Evolutionary conservation across 92 coral and sea anemone genomes (phyloP).

Genomic region (Phenganax marumi): DNA sequence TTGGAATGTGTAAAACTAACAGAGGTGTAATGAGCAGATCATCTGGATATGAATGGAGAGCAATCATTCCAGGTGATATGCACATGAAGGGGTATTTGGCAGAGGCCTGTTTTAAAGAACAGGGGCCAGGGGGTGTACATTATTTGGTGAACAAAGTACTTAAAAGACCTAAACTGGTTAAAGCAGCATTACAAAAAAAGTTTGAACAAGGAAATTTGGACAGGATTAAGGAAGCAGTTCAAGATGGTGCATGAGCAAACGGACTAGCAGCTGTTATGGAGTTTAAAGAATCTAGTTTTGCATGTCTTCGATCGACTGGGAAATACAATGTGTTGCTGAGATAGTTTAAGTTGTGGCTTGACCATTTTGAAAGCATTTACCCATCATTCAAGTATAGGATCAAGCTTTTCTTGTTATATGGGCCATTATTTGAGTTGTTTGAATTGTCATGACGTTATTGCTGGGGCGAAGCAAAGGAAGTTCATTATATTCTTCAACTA

Average conservation of each 20-base stretch:
- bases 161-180: slow-evolving; percentile 33
- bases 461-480: slow-evolving; percentile 29
- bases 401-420: slow-evolving; percentile 29
- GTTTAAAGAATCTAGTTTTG: slow-evolving; percentile 30
- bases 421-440: slow-evolving; percentile 39
- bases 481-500: slow-evolving; percentile 8
- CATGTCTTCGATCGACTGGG: slow-evolving; percentile 17
- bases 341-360: slow-evolving; percentile 31
- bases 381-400: slow-evolving; percentile 14
- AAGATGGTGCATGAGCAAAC: slow-evolving; percentile 39
- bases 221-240: slow-evolving; percentile 45
- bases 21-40: slow-evolving; percentile 38
- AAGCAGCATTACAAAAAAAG: slow-evolving; percentile 41
- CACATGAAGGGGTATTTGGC: slow-evolving; percentile 44
- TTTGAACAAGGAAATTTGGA: slow-evolving; percentile 34
- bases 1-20: slow-evolving; percentile 35
- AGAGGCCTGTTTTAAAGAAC: slow-evolving; percentile 47
- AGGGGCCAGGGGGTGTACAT: slow-evolving; percentile 45
- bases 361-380: neutral
- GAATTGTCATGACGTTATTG: too few relatives aligned
- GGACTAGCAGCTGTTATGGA: slow-evolving; percentile 54
- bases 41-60: slow-evolving; percentile 10
- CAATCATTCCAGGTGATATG: slow-evolving; percentile 25
- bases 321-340: slow-evolving; percentile 42
- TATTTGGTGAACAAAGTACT: slow-evolving; percentile 26